Base-by-base conservation (phyloP, 2,113 vertebrate genomes). In the Lipophrys pholis region DNA sequence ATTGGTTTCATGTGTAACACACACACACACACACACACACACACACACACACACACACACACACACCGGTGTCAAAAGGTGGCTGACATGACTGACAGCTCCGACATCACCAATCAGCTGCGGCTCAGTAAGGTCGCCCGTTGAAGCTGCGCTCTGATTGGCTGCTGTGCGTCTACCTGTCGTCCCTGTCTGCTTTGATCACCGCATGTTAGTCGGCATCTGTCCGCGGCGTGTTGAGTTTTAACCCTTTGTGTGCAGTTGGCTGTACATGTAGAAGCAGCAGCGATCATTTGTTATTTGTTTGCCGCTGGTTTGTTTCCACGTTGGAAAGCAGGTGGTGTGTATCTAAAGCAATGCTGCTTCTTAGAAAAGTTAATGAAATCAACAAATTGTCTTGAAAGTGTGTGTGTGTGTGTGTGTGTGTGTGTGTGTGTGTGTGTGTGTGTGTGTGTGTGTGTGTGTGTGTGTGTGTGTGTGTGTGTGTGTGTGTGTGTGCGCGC, bases 301-400 rank as follows among this genome's bases (percentile, higher is more conserved):
- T n/a, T n/a, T n/a, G n/a, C n/a, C n/a, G n/a, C n/a, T n/a, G n/a
- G n/a, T n/a, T 48, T 54, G 11, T 2, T 9, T 6, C n/a, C n/a
- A n/a, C n/a, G n/a, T n/a, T n/a, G n/a, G n/a, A n/a, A n/a, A n/a
- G n/a, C 91, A 93, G 93, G 93, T 89, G 94, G 93, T 69, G 75
- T 95, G 93, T 94, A 93, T 94, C 95, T 95, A 95, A 94, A 95
- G 91, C 93, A 90, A 96, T 93, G 95, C 95, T 94, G 94, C 94
- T 94, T 95, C 93, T 94, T 95, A 90, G 87, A 90, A 92, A 94
- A 95, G 94, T 94, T 96, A 96, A 96, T 97, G 96, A 96, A 96
- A 96, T 96, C 93, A 94, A 93, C 94, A 95, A 93, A 95, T 93
- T 95, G 93, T 94, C 94, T 95, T 96, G 96, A 96, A 96, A 94